Evolutionary conservation across 2,797 vertebrate species (phyloP), one percentile per base, ranked within the genome.

Genomic region (Philypnodon macrostomus): DNA sequence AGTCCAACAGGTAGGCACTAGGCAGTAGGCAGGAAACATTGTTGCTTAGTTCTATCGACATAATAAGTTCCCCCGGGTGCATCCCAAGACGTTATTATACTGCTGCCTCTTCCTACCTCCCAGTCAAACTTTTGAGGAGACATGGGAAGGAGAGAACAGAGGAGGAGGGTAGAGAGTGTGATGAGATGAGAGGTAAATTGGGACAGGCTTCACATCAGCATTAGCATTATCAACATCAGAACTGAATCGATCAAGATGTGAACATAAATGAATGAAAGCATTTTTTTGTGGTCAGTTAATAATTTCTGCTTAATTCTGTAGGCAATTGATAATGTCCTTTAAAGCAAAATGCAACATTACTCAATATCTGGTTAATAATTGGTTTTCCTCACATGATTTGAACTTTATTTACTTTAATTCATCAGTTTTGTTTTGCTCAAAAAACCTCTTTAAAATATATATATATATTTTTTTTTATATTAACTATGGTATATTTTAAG

Each of bases 21-120:
- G 52, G 70, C 60, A 53, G 45, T 53, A 77, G 52, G 48, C 61
- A 60, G 47, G 63, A 74, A 69, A 61, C 47, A 62, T 3, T 21
- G 54, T 57, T n/a, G 47, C 52, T 77, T 83, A 77, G 70, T 81
- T 81, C 69, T 84, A 63, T 52, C 50, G 18, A 79, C 67, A 78
- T 80, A 84, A 83, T 75, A 84, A 78, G 80, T 75, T 86, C 82
- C 80, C 79, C 12, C 40, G 76, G 73, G 78, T 75, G 34, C 53
- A 59, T 66, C 47, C 62, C 66, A 36, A 69, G 59, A 73, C 54
- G 70, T 75, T 72, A 67, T 63, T 73, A n/a, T n/a, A 58, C 68
- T 24, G 55, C 61, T 65, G 65, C 62, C 16, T 7, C 39, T 41
- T 64, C 64, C 57, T 39, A 67, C 70, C 56, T 58, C 52, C 54